phyloP scores from a whole-genome alignment of 2,113 vertebrate genomes.

The Dunckerocampus dactyliophorus region DNA sequence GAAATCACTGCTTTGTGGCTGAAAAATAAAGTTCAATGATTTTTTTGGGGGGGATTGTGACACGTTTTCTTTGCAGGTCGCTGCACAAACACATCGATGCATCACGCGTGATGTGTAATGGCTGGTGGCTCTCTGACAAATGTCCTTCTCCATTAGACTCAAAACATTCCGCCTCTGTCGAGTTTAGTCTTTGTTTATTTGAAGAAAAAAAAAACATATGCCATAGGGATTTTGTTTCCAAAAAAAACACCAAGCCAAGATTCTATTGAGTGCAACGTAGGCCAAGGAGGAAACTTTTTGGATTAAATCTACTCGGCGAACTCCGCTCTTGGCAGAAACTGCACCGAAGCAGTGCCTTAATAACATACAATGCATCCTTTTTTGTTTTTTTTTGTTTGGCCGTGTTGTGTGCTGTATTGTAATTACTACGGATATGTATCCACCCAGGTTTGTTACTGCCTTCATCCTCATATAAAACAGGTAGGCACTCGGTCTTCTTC shows the following conservation, averaged over 20 bases:
- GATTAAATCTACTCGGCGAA: not conserved
- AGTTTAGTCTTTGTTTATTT: not conserved
- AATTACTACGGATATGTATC: not conserved
- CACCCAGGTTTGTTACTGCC: too few species aligned
- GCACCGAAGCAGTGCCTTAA: not conserved
- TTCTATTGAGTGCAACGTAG: not conserved
- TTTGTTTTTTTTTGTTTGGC: not conserved
- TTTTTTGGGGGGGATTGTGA: not conserved
- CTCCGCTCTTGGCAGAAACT: too few species aligned
- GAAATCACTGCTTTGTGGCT: not conserved
- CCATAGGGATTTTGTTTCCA: not conserved
- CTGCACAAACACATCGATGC: conserved; percentile 28
- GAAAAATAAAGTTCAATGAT: not conserved
- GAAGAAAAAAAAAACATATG: not conserved
- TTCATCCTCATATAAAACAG: too few species aligned
- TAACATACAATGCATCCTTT: not conserved
- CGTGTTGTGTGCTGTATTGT: not conserved
- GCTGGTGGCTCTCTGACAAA: conserved; percentile 42
- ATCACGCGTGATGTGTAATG: conserved; percentile 30
- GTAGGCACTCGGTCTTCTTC: too few species aligned
- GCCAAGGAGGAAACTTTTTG: not conserved
- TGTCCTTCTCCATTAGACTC: conserved; percentile 37
- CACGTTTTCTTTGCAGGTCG: conserved; percentile 7
- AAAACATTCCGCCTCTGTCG: conserved; percentile 12
- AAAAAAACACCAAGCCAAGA: not conserved